These are phyloP conservation scores for Vimba vimba DNA, from an alignment of 2,113 vertebrate genomes.

Conservation along the genomic window DNA sequence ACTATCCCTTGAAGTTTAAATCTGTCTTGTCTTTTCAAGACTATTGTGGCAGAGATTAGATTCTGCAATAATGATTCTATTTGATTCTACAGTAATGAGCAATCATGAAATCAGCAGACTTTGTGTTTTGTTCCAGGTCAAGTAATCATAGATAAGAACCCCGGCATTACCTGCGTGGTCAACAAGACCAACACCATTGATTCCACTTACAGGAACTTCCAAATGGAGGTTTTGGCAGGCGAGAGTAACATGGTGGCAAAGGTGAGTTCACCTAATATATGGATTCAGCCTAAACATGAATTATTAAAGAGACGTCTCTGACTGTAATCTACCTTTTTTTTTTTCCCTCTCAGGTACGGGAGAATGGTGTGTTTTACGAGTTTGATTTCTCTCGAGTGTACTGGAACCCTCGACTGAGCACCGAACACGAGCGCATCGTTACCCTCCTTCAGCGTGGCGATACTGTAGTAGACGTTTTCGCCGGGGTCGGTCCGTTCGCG, in stretches of 20 bases:
- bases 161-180: constrained; percentile 91
- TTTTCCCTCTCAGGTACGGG: constrained; percentile 82
- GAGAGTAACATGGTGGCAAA: constrained; percentile 90
- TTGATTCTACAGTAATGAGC: too few species aligned
- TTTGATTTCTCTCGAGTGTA: constrained; percentile 97
- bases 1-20: too few species aligned
- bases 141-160: constrained; percentile 96
- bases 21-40: too few species aligned
- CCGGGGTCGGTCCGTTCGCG: constrained; percentile 91
- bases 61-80: too few species aligned
- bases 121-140: constrained; percentile 77
- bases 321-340: background rate
- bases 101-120: too few species aligned
- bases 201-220: constrained; percentile 90
- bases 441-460: constrained; percentile 80
- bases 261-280: constrained; percentile 67
- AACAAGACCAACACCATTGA: constrained; percentile 93
- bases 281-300: background rate
- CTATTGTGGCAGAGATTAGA: too few species aligned
- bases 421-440: constrained; percentile 87
- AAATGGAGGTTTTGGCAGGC: constrained; percentile 93
- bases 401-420: constrained; percentile 96
- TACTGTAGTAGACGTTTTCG: constrained; percentile 89
- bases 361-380: constrained; percentile 87
- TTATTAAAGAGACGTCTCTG: background rate